Evolutionary conservation across 2,113 vertebrate species (phyloP), one percentile per base, ranked within the genome.

Genomic region (Spilogale gracilis): DNA sequence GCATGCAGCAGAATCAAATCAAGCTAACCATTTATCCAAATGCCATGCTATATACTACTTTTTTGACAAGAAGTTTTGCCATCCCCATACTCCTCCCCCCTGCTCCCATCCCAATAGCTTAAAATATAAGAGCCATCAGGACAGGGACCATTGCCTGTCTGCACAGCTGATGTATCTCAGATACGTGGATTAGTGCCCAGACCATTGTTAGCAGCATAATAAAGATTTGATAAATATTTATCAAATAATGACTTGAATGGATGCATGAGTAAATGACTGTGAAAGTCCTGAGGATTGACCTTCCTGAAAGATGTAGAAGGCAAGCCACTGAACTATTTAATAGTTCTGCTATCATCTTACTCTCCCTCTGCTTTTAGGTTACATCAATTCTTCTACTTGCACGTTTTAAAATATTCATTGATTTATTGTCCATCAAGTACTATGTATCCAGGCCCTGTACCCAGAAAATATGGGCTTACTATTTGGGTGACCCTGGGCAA

Each of bases 1-100:
- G 50, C 3, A 3, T 4, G 10, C 5, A 2, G 0, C 1, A 11
- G 17, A 58, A 84, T 0, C 11, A 23, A n/a, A 78, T 2, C 10
- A 30, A 80, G 67, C 1, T 20, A 27, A 20, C 20, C 54, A 9
- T 38, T 43, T 48, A 50, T 32, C 79, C 65, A n/a, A 58, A 78
- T 8, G 21, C 23, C 43, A 61, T 9, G 60, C 52, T 67, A 8
- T 5, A 0, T 0, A 0, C 38, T 54, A 3, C 9, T 50, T 50
- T 50, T 6, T 48, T 38, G 63, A 85, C 60, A 88, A 45, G 9
- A 48, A 25, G 17, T 30, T 85, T 45, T 25, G 17, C 13, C 30
- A 30, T 43, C 18, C 27, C 48, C 23, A 2, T 73, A 1, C 10
- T 54, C 30, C 16, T 6, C 6, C 20, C 16, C 8, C 6, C 20